These are phyloP conservation scores for Megathymus violae DNA, from an alignment of 1,140 invertebrate species.

Conservation along the genomic window DNA sequence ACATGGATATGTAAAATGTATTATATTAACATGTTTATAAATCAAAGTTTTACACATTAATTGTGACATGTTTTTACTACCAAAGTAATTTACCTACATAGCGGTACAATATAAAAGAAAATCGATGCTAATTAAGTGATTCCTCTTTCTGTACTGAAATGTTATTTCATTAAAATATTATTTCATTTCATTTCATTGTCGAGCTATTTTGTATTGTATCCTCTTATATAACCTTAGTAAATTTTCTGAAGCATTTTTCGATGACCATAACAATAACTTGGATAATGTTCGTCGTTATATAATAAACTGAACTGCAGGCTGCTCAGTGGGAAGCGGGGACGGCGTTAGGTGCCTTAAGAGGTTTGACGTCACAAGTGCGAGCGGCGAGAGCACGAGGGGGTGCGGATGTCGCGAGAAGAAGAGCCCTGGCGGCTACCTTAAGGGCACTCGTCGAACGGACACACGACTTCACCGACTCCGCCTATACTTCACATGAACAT, in stretches of 20 bases:
- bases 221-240: background rate
- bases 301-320: slow-evolving; percentile 45
- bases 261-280: background rate
- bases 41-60: no score
- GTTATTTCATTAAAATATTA: no score
- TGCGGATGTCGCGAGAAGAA: slow-evolving; percentile 86
- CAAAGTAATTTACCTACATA: no score
- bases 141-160: background rate
- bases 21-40: no score
- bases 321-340: slow-evolving; percentile 78
- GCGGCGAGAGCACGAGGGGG: slow-evolving; percentile 74
- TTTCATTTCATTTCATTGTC: no score
- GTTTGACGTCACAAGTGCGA: slow-evolving; percentile 73
- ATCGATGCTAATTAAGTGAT: no score
- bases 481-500: slow-evolving; percentile 98
- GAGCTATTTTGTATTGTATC: slow-evolving; percentile 8
- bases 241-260: background rate
- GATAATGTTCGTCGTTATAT: background rate
- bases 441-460: slow-evolving; percentile 97
- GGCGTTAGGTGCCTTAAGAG: slow-evolving; percentile 77
- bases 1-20: no score
- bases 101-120: no score
- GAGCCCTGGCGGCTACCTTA: slow-evolving; percentile 92
- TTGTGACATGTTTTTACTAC: no score
- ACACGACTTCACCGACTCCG: slow-evolving; percentile 99